A percentile compares a stretch with the other conserved stretches of the same genome.
Evolutionary conservation across 2,888 invertebrate species (phyloP).

Genomic region (Drosophila colorata): DNA sequence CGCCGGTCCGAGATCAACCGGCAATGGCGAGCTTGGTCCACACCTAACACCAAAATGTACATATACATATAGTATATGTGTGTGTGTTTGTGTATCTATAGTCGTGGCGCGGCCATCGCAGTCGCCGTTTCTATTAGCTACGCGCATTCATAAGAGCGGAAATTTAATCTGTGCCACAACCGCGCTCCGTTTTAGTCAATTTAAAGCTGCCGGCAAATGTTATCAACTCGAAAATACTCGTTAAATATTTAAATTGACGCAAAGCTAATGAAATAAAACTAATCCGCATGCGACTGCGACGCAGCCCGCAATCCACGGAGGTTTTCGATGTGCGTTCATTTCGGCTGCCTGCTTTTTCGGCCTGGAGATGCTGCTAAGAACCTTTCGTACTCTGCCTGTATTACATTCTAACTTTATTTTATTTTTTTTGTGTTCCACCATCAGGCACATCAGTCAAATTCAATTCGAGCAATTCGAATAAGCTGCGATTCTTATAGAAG

Average conservation of each 20-base stretch:
- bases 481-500: conserved; percentile 1
- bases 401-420: background rate
- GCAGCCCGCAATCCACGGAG: conserved; percentile 47
- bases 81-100: background rate
- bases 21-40: conserved; percentile 38
- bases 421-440: background rate
- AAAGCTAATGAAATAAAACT: conserved; percentile 74
- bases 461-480: conserved; percentile 17
- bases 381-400: background rate
- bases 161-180: conserved; percentile 71
- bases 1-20: conserved; percentile 31
- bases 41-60: conserved; percentile 35
- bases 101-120: conserved; percentile 11
- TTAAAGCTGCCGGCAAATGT: conserved; percentile 68
- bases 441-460: conserved; percentile 44
- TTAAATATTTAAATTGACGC: conserved; percentile 79
- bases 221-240: conserved; percentile 63
- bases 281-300: conserved; percentile 50
- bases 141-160: conserved; percentile 72
- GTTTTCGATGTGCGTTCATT: conserved; percentile 47
- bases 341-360: conserved; percentile 43
- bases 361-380: conserved; percentile 10
- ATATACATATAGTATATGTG: background rate
- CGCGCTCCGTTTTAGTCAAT: conserved; percentile 57
- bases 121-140: conserved; percentile 70